Evolutionary conservation across 2,113 vertebrate species (phyloP), one percentile per base, ranked within the genome.

Genomic region (Forbesichthys papilliferus): DNA sequence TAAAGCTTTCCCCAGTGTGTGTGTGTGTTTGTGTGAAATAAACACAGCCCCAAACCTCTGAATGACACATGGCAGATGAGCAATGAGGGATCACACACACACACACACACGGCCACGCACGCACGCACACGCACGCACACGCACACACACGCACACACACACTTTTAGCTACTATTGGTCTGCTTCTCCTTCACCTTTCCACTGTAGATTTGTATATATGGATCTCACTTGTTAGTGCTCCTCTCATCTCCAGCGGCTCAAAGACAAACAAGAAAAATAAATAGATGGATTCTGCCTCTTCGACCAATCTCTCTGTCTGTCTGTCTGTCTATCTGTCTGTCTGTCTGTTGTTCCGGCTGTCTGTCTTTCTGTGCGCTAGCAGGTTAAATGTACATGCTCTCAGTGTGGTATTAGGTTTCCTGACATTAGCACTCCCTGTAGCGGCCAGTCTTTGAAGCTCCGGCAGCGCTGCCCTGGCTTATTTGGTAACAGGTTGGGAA

Each of bases 401-500:
- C 27, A 72, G 74, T 78, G 90, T 92, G 83, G 93, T 90, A 92
- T 91, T 94, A 79, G 57, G 89, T 96, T 96, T 96, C 96, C 92
- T 94, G 91, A 93, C 86, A 88, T 95, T 94, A 95, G 88, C 84
- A 92, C 92, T 74, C 86, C 93, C 92, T 92, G 90, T 87, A 82
- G 90, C 87, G 84, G 85, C 86, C 84, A 85, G 88, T 91, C 93
- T 95, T 93, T 94, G 93, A 95, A 93, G 94, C 93, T 87, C 69
- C 51, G 33, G 58, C 34, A 68, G 66, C 73, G 84, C 87, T 77
- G 73, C 90, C 92, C 88, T 79, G 69, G 77, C 90, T 95, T 94
- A 96, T 97, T 96, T 95, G 94, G 94, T 94, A 95, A 95, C 95
- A 98, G 95, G 94, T 92, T 97, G 96, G 93, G 94, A 95, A 95